Evolutionary conservation across 2,888 invertebrate genomes (phyloP), one percentile per base, ranked within the genome.

Genomic region (Caenorhabditis sp.): DNA sequence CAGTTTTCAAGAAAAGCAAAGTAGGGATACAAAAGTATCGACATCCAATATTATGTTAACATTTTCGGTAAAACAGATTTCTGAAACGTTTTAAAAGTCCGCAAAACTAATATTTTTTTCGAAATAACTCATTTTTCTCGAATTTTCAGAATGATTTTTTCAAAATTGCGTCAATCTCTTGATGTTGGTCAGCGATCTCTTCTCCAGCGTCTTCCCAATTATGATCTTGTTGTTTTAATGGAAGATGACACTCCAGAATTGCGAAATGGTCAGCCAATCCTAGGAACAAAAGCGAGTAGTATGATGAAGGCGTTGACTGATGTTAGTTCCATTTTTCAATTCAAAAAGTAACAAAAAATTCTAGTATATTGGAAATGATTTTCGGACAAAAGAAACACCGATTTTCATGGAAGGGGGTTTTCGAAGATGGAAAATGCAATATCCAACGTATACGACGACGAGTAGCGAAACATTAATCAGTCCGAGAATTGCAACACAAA

Each of bases 341-440:
- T n/a, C n/a, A n/a, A n/a, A n/a, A n/a, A n/a, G n/a, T n/a, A n/a
- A n/a, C n/a, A n/a, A n/a, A n/a, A n/a, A n/a, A n/a, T n/a, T n/a
- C n/a, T 62, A 77, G 71, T 79, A 78, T 58, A 77, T 71, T 55
- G 23, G 62, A 10, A 31, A 21, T 5, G 65, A 68, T 8, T 62
- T 61, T 37, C 66, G 64, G 17, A 75, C 71, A 24, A 72, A 73
- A 58, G 62, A 73, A 8, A 59, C 54, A 0, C 84, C 83, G 0
- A 27, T 84, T 21, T 77, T 81, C 51, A 76, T 86, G 72, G 78
- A 84, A 21, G 84, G 84, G 21, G 86, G 86, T 4, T 86, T 84
- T 66, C 57, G 68, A 17, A 61, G 63, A 31, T 86, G 84, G 84
- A 70, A 78, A 62, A 59, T 62, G 0, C 69, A 76, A 12, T 81